These are phyloP conservation scores for Leptatherina wallacei DNA, from an alignment of 2,797 vertebrate species.

Conservation along the genomic window DNA sequence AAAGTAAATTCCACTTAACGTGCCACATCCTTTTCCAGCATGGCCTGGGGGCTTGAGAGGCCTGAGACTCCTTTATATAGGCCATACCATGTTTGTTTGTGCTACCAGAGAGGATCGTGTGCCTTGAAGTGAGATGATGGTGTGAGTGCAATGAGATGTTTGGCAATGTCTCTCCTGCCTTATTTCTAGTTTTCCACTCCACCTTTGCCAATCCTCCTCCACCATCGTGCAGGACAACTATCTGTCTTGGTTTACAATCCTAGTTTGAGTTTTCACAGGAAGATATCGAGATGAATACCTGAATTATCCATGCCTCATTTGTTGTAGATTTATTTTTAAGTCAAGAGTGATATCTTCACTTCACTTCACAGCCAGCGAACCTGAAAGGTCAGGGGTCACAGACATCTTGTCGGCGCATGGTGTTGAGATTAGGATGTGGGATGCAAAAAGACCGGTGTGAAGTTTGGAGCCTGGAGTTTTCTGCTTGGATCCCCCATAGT, in stretches of 20 bases:
- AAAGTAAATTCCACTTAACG: constrained; percentile 86
- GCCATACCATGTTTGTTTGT: constrained; percentile 77
- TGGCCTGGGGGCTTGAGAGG: constrained; percentile 67
- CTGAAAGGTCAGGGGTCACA: constrained; percentile 60
- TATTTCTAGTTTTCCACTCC: constrained; percentile 66
- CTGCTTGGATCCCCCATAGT: constrained; percentile 40
- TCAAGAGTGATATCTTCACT: constrained; percentile 44
- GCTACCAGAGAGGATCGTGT: constrained; percentile 48
- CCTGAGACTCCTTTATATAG: constrained; percentile 80
- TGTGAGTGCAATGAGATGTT: constrained; percentile 52
- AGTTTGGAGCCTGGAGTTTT: constrained; percentile 32
- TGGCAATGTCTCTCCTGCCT: constrained; percentile 35
- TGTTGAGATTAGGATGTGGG: constrained; percentile 42
- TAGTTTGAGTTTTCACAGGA: constrained; percentile 35
- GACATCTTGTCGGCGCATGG: constrained; percentile 32
- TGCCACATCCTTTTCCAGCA: constrained; percentile 78
- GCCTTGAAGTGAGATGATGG: constrained; percentile 48
- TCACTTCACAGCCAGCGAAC: constrained; percentile 28
- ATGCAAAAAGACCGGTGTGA: constrained; percentile 31
- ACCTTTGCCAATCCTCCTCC: constrained; percentile 31
- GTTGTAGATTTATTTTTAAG: constrained; percentile 36
- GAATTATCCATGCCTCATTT: constrained; percentile 45
- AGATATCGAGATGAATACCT: constrained; percentile 34
- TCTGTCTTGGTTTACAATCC: constrained; percentile 57
- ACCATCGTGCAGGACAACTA: constrained; percentile 49